Conservation (phyloP, 2,113 vertebrate genomes). For the Andinoacara biseriatus region DNA sequence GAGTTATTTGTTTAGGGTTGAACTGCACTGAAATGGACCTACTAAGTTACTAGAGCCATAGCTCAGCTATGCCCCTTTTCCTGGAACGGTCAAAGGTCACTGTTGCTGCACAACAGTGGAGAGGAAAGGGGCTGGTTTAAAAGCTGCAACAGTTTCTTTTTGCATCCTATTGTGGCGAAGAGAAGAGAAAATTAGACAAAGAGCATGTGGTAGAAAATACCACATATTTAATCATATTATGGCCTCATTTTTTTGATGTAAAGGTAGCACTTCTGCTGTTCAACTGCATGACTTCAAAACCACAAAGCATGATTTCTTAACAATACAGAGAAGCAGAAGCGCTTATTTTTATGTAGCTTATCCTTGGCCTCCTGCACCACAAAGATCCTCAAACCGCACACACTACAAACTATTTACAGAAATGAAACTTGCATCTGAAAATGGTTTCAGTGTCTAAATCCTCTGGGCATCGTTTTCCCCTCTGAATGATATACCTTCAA, state of each 20-base stretch:
- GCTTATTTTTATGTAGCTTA: slow-evolving; percentile 25
- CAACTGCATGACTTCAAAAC: slow-evolving; percentile 40
- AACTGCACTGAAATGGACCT: slow-evolving; percentile 45
- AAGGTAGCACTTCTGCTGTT: background rate
- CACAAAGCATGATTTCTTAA: slow-evolving; percentile 28
- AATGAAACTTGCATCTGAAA: slow-evolving; percentile 47
- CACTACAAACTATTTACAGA: slow-evolving; percentile 53
- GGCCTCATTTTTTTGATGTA: slow-evolving; percentile 41
- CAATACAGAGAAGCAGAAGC: background rate
- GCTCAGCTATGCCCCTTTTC: slow-evolving; percentile 49
- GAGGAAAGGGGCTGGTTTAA: background rate
- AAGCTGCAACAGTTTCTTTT: slow-evolving; percentile 2
- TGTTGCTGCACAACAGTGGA: slow-evolving; percentile 20
- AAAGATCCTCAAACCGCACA: slow-evolving; percentile 45
- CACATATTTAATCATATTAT: slow-evolving; percentile 33
- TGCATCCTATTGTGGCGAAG: background rate
- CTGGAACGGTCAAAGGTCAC: slow-evolving; percentile 60
- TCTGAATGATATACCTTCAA: slow-evolving; percentile 41
- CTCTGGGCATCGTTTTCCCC: slow-evolving; percentile 8
- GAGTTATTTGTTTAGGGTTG: slow-evolving; percentile 69
- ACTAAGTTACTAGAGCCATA: slow-evolving; percentile 52
- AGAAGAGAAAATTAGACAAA: slow-evolving; percentile 6
- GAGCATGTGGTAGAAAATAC: slow-evolving; percentile 3
- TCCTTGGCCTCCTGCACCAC: slow-evolving; percentile 29
- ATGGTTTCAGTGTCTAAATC: slow-evolving; percentile 44